These are phyloP conservation scores for Nephrocerus scutellatus DNA, from an alignment of 2,888 invertebrate species.

Conservation along the genomic window DNA sequence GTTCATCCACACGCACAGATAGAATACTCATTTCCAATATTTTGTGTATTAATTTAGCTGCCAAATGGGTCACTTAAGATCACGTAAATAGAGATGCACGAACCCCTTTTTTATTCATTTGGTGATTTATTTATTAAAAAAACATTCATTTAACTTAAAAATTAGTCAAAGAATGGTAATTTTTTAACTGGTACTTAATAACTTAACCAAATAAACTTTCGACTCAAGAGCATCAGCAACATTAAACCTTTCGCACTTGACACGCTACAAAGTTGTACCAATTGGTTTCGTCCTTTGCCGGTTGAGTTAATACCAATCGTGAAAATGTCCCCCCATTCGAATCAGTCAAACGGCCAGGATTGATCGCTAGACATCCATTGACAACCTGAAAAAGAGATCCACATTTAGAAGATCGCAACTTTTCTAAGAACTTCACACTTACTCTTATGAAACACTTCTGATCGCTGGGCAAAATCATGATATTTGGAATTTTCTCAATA, in stretches of 20 bases:
- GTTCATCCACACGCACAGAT: too few relatives aligned
- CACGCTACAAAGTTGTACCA: constrained; percentile 48
- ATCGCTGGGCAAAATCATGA: constrained; percentile 78
- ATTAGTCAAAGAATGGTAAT: too few relatives aligned
- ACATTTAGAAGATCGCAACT: neutral
- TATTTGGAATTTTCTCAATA: constrained; percentile 67
- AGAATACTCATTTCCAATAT: too few relatives aligned
- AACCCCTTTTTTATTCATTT: too few relatives aligned
- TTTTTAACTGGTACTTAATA: too few relatives aligned
- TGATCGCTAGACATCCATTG: constrained; percentile 71
- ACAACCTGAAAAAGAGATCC: constrained; percentile 54
- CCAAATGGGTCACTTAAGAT: too few relatives aligned
- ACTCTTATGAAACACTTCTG: constrained; percentile 77
- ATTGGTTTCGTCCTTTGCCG: constrained; percentile 35
- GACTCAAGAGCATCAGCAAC: too few relatives aligned
- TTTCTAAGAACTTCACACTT: constrained; percentile 23
- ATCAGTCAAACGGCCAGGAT: constrained; percentile 77
- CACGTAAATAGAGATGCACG: too few relatives aligned
- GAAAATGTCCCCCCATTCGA: constrained; percentile 74
- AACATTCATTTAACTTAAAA: too few relatives aligned
- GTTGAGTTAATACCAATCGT: constrained; percentile 54
- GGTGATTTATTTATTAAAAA: too few relatives aligned
- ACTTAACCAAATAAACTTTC: too few relatives aligned
- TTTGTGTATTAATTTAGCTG: too few relatives aligned
- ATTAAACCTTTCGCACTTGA: constrained; percentile 51